phyloP scores from a whole-genome alignment of 2,113 vertebrate genomes.

The Nothoprocta pentlandii region DNA sequence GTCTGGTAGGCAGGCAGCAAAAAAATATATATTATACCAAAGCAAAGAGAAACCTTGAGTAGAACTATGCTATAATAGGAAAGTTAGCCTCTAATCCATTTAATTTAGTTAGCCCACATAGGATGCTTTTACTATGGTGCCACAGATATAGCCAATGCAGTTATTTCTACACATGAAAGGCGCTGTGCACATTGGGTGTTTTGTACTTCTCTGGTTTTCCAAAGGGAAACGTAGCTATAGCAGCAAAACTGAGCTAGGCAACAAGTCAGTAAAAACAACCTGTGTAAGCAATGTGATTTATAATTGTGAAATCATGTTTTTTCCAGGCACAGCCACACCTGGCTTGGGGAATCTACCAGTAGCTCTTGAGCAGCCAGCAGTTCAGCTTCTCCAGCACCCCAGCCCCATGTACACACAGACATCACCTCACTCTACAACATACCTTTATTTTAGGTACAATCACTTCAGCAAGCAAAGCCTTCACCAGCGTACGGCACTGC shows the following conservation, averaged over 20 bases:
- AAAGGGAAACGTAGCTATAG: background rate
- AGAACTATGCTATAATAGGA: background rate
- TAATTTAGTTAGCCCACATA: background rate
- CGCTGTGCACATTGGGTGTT: background rate
- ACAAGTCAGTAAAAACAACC: background rate
- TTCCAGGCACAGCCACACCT: background rate
- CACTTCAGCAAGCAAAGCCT: slow-evolving; percentile 11
- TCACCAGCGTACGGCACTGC: background rate
- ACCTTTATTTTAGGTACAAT: background rate
- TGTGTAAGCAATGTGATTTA: accelerated
- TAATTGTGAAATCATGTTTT: background rate
- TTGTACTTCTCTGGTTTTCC: background rate
- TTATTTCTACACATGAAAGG: background rate
- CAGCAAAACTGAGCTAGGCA: background rate
- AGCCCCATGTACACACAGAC: background rate
- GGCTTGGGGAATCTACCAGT: background rate
- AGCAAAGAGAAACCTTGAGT: background rate
- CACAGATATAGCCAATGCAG: background rate
- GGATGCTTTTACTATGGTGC: background rate
- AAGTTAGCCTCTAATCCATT: background rate
- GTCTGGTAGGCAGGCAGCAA: background rate
- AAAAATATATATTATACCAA: background rate
- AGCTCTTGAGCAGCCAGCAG: background rate
- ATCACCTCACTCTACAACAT: background rate
- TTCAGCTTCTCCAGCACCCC: accelerated